Percentiles rank a stretch among this genome's conserved stretches.
Conservation (phyloP, 2,113 vertebrate genomes). For the Pelecanoides urinatrix region DNA sequence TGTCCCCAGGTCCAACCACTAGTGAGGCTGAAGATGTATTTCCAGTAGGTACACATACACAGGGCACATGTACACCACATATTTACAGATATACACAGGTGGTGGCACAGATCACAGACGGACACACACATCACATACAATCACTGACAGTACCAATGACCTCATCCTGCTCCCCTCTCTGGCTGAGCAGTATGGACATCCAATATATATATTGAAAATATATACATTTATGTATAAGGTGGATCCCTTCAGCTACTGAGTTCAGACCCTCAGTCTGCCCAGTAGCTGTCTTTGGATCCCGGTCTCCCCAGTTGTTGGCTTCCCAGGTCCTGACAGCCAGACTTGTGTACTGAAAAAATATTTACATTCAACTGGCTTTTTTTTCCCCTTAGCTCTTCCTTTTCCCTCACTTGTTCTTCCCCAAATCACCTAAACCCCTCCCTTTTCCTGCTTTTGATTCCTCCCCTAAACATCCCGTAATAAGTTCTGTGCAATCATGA, state of each 20-base stretch:
- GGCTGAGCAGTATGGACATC: background rate
- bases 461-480: background rate
- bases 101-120: rapidly evolving
- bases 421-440: background rate
- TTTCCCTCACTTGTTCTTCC: background rate
- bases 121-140: background rate
- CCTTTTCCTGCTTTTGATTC: background rate
- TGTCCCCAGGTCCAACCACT: background rate
- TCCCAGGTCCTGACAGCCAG: background rate
- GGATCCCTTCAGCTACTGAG: background rate
- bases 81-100: background rate
- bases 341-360: background rate
- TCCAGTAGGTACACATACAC: background rate
- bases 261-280: background rate
- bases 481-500: background rate
- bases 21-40: background rate
- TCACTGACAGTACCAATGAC: background rate
- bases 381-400: rapidly evolving
- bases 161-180: background rate
- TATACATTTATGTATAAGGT: background rate
- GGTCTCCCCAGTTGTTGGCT: background rate
- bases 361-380: background rate
- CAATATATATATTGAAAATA: background rate
- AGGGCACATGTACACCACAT: background rate
- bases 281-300: background rate